Percentiles rank a stretch among this genome's conserved stretches.
Conservation (phyloP, 2,797 vertebrate genomes). For the Microctenopoma steveboyesi region DNA sequence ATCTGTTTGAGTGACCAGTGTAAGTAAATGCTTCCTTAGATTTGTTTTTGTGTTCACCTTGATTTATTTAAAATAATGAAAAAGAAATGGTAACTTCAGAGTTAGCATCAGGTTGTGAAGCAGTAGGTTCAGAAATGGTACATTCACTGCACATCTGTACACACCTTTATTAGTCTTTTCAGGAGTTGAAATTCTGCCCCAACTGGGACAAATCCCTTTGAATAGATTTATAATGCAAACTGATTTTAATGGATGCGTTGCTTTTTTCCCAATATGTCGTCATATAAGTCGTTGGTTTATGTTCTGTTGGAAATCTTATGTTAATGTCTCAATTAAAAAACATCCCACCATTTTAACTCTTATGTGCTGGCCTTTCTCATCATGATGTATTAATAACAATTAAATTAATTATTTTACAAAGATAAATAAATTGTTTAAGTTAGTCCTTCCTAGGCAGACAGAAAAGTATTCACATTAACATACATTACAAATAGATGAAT, state of each 20-base stretch:
- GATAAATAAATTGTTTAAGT: conserved; percentile 57
- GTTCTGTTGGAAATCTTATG: conserved; percentile 70
- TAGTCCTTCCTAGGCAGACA: conserved; percentile 14
- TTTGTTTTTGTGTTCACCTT: conserved; percentile 32
- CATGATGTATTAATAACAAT: neutral
- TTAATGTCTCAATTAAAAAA: conserved; percentile 70
- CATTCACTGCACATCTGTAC: conserved; percentile 17
- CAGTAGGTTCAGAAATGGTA: conserved; percentile 23
- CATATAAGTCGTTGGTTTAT: conserved; percentile 53
- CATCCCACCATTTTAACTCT: conserved; percentile 44
- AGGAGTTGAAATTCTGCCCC: conserved; percentile 9
- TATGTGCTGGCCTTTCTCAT: conserved; percentile 23
- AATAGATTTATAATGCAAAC: conserved; percentile 42
- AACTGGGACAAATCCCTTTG: conserved; percentile 14
- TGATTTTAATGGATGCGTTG: conserved; percentile 58
- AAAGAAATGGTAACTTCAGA: conserved; percentile 29
- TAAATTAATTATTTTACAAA: conserved; percentile 31
- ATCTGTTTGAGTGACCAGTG: conserved; percentile 19
- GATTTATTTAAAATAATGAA: conserved; percentile 50
- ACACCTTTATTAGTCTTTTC: conserved; percentile 27
- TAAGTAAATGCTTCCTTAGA: conserved; percentile 33
- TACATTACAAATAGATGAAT: conserved; percentile 20
- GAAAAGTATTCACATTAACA: conserved; percentile 26
- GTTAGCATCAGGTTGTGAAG: conserved; percentile 47
- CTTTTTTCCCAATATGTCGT: conserved; percentile 68